Evolutionary conservation across 2,113 vertebrate genomes (phyloP).

Genomic region (Emydocephalus ijimae): DNA sequence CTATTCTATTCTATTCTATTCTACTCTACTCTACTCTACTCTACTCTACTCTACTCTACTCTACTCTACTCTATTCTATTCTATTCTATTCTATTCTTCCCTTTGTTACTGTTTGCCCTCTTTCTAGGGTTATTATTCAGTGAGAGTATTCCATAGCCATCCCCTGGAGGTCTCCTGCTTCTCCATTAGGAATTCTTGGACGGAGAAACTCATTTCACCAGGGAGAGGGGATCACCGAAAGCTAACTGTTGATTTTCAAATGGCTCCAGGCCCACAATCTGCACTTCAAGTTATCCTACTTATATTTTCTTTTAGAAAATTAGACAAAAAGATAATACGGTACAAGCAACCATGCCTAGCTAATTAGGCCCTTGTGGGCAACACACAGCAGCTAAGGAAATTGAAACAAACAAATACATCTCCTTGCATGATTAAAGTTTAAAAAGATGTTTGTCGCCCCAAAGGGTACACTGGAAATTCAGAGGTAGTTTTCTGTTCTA

Average conservation of each 20-base stretch:
- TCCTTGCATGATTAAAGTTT: slow-evolving; percentile 43
- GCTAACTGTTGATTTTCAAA: slow-evolving; percentile 71
- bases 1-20: no score
- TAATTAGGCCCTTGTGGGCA: slow-evolving; percentile 78
- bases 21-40: no score
- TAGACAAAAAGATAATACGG: background rate
- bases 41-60: no score
- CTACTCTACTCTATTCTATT: no score
- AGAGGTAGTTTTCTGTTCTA: slow-evolving; percentile 47
- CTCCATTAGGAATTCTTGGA: slow-evolving; percentile 58
- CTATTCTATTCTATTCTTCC: no score
- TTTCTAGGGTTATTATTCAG: background rate
- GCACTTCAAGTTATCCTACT: slow-evolving; percentile 66
- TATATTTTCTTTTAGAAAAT: background rate
- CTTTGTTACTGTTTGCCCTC: background rate
- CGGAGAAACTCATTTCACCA: slow-evolving; percentile 56
- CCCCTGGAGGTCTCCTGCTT: slow-evolving; percentile 26
- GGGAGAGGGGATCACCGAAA: slow-evolving; percentile 67
- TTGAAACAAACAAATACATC: slow-evolving; percentile 69
- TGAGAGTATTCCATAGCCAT: background rate
- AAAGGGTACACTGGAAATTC: slow-evolving; percentile 36
- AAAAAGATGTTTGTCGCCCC: slow-evolving; percentile 14
- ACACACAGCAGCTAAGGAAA: slow-evolving; percentile 56
- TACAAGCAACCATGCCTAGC: slow-evolving; percentile 70
- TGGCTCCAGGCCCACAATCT: slow-evolving; percentile 75